Evolutionary conservation across 2,888 invertebrate genomes (phyloP), one percentile per base, ranked within the genome.

Genomic region (Parapristionchus giblindavisi): DNA sequence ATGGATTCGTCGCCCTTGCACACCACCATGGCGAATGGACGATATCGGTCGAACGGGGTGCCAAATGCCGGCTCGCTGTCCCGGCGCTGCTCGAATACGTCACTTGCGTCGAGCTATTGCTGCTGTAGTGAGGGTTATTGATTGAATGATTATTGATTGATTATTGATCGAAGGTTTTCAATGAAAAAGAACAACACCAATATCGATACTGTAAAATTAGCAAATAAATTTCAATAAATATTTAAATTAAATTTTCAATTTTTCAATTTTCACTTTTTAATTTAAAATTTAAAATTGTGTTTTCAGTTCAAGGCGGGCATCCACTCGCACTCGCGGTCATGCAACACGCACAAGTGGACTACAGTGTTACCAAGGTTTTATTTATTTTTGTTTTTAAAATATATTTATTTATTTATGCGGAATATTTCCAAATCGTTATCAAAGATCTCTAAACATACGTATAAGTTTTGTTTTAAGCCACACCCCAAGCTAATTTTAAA

Each of bases 311-410:
- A 32, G 72, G 72, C 38, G 48, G 43, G 11, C 72, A 72, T 48
- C 72, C 72, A 14, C 48, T 72, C 4, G 72, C 72, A 21, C 60
- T 72, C 1, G 72, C 60, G 8, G 60, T 72, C 2, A n/a, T 60
- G 8, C 60, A 58, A 43, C 32, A 43, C 29, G 32, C 21, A 24
- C 72, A 27, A 2, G 72, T 72, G 14, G 72, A 72, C 11, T 72
- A 72, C 24, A 60, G 60, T 43, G 72, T 72, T 11, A 72, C 72
- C 21, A 72, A 72, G 72, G 72, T 72, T n/a, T n/a, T n/a, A n/a
- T n/a, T n/a, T n/a, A 40, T 36, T 1, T 36, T n/a, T 66, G 21
- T 48, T 17, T 17, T 54, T 54, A n/a, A 54, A 54, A n/a, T 54
- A 43, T 8, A 54, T 54, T n/a, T 24, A n/a, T 14, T 54, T 5